Evolutionary conservation across 2,113 vertebrate species (phyloP), one percentile per base, ranked within the genome.

Genomic region (Pyxicephalus adspersus): DNA sequence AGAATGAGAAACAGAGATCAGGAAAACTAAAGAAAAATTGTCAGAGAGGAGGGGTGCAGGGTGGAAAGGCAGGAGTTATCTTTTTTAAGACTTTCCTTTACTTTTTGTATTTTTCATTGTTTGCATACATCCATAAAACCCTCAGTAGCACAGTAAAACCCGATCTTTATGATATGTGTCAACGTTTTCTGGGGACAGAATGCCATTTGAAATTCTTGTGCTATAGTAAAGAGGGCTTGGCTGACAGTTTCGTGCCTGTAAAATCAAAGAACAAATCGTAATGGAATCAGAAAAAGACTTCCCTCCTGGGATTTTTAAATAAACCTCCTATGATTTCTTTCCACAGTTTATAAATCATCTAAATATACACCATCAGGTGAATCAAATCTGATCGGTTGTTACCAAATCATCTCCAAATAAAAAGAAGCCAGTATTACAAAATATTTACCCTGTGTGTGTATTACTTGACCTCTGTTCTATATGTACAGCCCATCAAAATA

Each of bases 151-250:
- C 63, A 77, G n/a, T 51, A 77, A 66, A 66, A 57, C 4, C 2
- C 55, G 31, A 34, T 34, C 63, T 77, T 77, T 66, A 67, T 65
- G 63, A 55, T 77, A 17, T 34, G 15, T 77, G 61, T 65, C 38
- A 60, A 51, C 28, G 18, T 66, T 18, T 55, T 61, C 63, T 65
- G 75, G 51, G 50, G 63, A 54, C 63, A 66, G 57, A 77, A 66
- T 66, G 50, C 57, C 20, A 66, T 28, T 23, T 20, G 11, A 8
- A 65, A 77, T 77, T 66, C 65, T 45, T 68, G 11, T 23, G 28
- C 9, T 79, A 68, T 58, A 71, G 77, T 71, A 80, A 80, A 80
- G 18, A 29, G 66, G 66, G 77, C 7, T 71, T 22, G 66, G 54
- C 55, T 70, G 55, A 57, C 72, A 61, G 9, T 22, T 38, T 34